A percentile compares a stretch with the other conserved stretches of the same genome.
phyloP scores from a whole-genome alignment of 53 echinoderm and acorn worm genomes.

The Apostichopus leukothele region DNA sequence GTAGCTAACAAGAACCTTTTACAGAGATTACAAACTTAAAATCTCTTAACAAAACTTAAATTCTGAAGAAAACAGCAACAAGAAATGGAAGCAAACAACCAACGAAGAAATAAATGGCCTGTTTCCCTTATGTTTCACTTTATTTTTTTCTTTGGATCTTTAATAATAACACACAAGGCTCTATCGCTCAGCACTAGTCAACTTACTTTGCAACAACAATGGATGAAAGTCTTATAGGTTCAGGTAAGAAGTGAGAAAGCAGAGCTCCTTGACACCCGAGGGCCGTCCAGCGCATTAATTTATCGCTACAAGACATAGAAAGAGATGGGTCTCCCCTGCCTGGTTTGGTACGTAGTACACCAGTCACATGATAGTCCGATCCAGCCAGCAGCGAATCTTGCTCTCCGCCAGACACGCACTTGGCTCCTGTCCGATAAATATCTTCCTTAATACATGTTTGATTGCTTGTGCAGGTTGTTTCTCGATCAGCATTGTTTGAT shows the following conservation, averaged over 20 bases:
- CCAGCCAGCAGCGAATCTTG: constrained; percentile 66
- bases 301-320: constrained; percentile 98
- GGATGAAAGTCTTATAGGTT: constrained; percentile 67
- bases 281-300: constrained; percentile 87
- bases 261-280: constrained; percentile 95
- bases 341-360: constrained; percentile 79
- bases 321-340: constrained; percentile 83
- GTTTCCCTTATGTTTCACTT: no score
- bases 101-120: no score
- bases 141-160: no score
- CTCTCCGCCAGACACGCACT: constrained; percentile 72
- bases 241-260: constrained; percentile 77
- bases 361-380: constrained; percentile 71
- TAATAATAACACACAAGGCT: no score
- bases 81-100: no score
- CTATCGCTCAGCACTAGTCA: no score
- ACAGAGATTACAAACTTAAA: no score
- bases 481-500: background rate
- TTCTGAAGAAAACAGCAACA: no score
- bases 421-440: constrained; percentile 89
- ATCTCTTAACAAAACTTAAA: no score
- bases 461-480: background rate
- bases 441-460: constrained; percentile 34
- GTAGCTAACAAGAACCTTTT: no score
- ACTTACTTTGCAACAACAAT: constrained; percentile 81